Conservation (phyloP, 2,113 vertebrate species). For the Phrynosoma blainvillii region DNA sequence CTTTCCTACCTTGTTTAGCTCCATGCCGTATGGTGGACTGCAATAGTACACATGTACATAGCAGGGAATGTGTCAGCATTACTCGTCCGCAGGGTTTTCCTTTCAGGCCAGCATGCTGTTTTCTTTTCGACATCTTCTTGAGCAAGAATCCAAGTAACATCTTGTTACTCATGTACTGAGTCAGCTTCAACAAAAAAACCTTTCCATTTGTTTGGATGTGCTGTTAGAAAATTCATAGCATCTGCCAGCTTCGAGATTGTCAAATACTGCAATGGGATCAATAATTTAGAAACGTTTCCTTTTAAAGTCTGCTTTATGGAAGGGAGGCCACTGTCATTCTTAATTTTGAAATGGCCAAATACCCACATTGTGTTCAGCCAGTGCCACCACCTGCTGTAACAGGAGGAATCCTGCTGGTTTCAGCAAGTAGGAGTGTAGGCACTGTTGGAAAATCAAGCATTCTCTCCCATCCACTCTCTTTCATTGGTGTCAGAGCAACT, state of each 20-base stretch:
- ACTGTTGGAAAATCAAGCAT: not conserved
- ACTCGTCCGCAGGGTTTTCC: not conserved
- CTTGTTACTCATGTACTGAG: slow-evolving; percentile 54
- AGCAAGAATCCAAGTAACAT: slow-evolving; percentile 16
- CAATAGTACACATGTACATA: not conserved
- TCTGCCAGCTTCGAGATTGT: slow-evolving; percentile 42
- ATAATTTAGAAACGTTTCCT: not conserved
- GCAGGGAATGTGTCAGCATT: slow-evolving; percentile 4
- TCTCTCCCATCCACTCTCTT: no score
- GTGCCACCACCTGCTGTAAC: not conserved
- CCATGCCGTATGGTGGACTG: slow-evolving; percentile 24
- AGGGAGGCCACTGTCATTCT: not conserved
- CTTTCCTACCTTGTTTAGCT: slow-evolving; percentile 58
- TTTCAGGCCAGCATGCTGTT: slow-evolving; percentile 7
- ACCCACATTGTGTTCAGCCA: not conserved
- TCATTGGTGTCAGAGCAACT: no score
- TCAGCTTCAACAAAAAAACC: slow-evolving; percentile 28
- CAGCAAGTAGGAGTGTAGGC: not conserved
- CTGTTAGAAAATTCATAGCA: slow-evolving; percentile 20
- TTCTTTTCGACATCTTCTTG: slow-evolving; percentile 38
- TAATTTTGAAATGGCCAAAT: not conserved
- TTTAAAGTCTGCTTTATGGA: not conserved
- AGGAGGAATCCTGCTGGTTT: not conserved
- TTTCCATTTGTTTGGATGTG: not conserved
- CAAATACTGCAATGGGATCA: not conserved